Evolutionary conservation across 1,140 invertebrate genomes (phyloP).

Genomic region (Halesus radiatus): DNA sequence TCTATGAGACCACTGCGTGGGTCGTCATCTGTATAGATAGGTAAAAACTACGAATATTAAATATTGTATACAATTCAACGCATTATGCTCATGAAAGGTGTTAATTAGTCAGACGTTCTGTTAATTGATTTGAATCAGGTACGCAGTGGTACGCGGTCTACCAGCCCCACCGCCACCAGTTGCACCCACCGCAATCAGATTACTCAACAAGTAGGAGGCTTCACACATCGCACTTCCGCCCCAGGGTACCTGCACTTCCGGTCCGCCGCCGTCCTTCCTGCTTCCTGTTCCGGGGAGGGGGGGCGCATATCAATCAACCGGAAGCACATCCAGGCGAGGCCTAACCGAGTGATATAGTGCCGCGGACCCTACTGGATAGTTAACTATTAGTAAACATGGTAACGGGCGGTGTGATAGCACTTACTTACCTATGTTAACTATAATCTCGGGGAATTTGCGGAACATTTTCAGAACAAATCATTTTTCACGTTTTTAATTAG

Average conservation of each 20-base stretch:
- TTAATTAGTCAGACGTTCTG: too few species aligned
- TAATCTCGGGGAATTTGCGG: neutral
- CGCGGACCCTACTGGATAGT: neutral
- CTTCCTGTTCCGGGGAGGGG: neutral
- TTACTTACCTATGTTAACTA: neutral
- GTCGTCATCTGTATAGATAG: too few species aligned
- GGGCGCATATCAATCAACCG: constrained; percentile 46
- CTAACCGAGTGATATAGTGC: constrained; percentile 30
- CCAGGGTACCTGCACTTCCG: constrained; percentile 31
- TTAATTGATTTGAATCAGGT: too few species aligned
- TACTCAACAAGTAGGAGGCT: constrained; percentile 38
- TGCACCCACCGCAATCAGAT: constrained; percentile 39
- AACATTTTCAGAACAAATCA: neutral
- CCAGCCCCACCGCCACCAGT: constrained; percentile 36
- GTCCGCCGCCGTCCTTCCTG: constrained; percentile 1
- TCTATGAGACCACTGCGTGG: too few species aligned
- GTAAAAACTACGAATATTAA: too few species aligned
- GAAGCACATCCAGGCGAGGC: constrained; percentile 18
- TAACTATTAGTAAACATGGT: neutral
- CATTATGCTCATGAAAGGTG: too few species aligned
- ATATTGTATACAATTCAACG: too few species aligned
- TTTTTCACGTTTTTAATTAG: too few species aligned
- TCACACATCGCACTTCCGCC: constrained; percentile 17
- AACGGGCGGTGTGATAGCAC: neutral
- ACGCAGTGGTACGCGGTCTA: too few species aligned